A percentile compares a stretch with the other conserved stretches of the same genome.
Conservation (phyloP, 2,113 vertebrate genomes). For the Labeo catla region DNA sequence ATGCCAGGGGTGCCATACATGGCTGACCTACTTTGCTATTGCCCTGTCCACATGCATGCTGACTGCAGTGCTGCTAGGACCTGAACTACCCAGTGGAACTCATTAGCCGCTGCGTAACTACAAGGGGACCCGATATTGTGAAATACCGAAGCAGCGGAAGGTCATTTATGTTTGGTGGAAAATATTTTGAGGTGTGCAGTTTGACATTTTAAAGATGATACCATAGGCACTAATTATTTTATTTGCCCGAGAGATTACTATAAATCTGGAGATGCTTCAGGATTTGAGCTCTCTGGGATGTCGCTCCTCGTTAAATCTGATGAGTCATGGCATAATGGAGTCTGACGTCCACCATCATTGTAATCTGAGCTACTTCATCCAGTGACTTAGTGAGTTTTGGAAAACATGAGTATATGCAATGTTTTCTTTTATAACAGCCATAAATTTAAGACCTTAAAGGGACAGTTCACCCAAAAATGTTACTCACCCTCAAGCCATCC, state of each 20-base stretch:
- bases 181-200: neutral
- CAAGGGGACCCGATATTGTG: neutral
- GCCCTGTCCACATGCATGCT: constrained; percentile 46
- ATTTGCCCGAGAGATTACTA: neutral
- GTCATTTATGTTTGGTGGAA: constrained; percentile 9
- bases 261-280: neutral
- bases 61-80: constrained; percentile 18
- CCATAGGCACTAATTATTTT: neutral
- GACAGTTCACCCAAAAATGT: no score
- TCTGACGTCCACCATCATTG: neutral
- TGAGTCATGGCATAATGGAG: constrained; percentile 9
- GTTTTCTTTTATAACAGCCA: neutral
- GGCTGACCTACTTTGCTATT: constrained; percentile 54
- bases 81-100: constrained; percentile 32
- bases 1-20: constrained; percentile 52
- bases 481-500: no score
- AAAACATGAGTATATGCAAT: neutral
- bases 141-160: neutral
- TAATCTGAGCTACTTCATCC: neutral
- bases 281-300: neutral
- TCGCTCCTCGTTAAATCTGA: neutral
- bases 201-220: constrained; percentile 13
- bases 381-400: neutral
- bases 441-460: no score
- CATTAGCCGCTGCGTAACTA: constrained; percentile 21